Conservation (phyloP, 2,113 vertebrate species). For the Scatophagus argus region DNA sequence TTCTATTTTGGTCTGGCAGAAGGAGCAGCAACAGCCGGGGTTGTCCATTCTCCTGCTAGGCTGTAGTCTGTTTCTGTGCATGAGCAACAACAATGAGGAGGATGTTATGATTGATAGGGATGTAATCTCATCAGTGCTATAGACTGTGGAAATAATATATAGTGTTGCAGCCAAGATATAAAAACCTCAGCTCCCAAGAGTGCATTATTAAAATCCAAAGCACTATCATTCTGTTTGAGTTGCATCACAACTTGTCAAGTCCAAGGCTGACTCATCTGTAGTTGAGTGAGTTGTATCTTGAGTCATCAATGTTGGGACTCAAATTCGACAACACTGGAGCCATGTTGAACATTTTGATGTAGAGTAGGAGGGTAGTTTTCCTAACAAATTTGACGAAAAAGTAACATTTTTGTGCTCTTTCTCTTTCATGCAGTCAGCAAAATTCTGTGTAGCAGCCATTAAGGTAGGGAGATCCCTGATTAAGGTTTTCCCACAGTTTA, state of each 20-base stretch:
- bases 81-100: constrained; percentile 47
- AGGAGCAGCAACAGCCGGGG: constrained; percentile 73
- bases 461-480: background rate
- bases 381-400: constrained; percentile 40
- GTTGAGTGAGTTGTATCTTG: constrained; percentile 70
- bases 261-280: constrained; percentile 65
- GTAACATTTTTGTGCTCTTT: constrained; percentile 8
- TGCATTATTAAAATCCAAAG: constrained; percentile 37
- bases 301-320: constrained; percentile 70
- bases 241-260: constrained; percentile 67
- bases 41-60: constrained; percentile 71
- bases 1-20: constrained; percentile 77
- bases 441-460: background rate
- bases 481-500: background rate
- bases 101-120: constrained; percentile 33
- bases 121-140: constrained; percentile 5
- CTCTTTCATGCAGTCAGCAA: background rate
- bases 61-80: constrained; percentile 56
- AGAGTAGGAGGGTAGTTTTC: constrained; percentile 55
- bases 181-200: constrained; percentile 9
- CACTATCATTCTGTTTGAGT: constrained; percentile 52
- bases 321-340: constrained; percentile 46
- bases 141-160: constrained; percentile 6
- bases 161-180: constrained; percentile 9
- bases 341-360: constrained; percentile 31